These are phyloP conservation scores for Theonella swinhoei DNA, from an alignment of 37 sponge, comb jelly and placozoan species.

Conservation along the genomic window DNA sequence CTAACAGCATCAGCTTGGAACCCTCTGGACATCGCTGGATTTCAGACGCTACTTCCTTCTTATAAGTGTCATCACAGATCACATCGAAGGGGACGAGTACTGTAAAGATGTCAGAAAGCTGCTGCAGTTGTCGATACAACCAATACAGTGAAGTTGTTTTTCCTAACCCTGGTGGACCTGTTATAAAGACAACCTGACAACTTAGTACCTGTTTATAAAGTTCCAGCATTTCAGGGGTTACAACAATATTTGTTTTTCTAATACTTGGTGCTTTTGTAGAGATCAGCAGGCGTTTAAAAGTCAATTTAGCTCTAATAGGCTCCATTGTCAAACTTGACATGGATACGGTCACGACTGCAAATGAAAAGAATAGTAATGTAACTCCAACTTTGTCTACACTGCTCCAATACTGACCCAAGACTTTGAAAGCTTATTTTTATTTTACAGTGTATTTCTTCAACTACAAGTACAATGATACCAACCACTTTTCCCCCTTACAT, in stretches of 20 bases:
- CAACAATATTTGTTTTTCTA: neutral
- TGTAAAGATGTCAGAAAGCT: neutral
- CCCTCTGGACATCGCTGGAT: neutral
- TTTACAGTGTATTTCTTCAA: too few relatives aligned
- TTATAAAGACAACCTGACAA: conserved; percentile 17
- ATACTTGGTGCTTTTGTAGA: neutral
- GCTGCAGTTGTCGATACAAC: neutral
- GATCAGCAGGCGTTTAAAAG: neutral
- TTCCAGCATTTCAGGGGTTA: neutral
- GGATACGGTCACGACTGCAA: too few relatives aligned
- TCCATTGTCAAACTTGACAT: too few relatives aligned
- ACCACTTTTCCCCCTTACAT: too few relatives aligned
- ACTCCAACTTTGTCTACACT: too few relatives aligned
- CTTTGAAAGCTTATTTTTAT: too few relatives aligned
- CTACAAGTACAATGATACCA: too few relatives aligned
- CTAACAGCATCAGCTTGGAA: neutral
- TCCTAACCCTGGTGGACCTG: neutral
- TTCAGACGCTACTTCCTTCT: neutral
- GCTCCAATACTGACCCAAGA: too few relatives aligned
- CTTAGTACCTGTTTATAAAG: neutral
- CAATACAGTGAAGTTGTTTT: neutral
- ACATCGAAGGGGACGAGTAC: neutral
- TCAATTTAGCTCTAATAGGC: too few relatives aligned
- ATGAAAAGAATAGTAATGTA: too few relatives aligned
- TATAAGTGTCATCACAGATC: neutral